phyloP scores from a whole-genome alignment of 2,113 vertebrate species.

The Hippocampus mohnikei region DNA sequence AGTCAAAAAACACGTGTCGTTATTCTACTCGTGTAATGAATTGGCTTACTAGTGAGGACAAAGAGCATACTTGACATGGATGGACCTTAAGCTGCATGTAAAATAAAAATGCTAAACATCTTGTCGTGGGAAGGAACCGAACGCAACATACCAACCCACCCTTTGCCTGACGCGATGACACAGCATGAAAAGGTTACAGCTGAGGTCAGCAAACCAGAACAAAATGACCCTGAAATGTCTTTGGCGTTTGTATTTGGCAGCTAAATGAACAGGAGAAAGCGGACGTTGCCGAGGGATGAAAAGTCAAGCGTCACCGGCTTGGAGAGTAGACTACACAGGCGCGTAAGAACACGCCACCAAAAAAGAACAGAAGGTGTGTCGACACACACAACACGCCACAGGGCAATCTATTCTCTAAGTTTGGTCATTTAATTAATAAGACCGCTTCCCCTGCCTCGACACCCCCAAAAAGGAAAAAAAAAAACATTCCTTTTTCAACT shows the following conservation, averaged over 20 bases:
- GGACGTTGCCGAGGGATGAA: slow-evolving; percentile 19
- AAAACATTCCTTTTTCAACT: neutral
- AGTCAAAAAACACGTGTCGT: neutral
- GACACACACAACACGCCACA: neutral
- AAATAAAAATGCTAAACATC: neutral
- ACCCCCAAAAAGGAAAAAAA: neutral
- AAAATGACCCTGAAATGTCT: slow-evolving; percentile 45
- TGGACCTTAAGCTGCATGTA: neutral
- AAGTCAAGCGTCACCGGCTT: slow-evolving; percentile 63
- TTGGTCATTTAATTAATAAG: slow-evolving; percentile 9
- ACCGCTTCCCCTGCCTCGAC: too few relatives aligned
- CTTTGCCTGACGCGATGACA: neutral
- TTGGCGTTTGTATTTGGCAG: slow-evolving; percentile 62
- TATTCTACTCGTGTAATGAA: neutral
- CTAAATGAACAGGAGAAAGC: slow-evolving; percentile 21
- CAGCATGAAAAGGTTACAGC: slow-evolving; percentile 3
- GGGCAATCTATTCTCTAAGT: neutral
- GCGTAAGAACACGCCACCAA: neutral
- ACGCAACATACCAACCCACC: neutral
- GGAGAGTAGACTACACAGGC: neutral
- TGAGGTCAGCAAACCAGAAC: slow-evolving; percentile 12
- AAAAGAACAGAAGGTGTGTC: slow-evolving; percentile 4
- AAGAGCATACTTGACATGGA: neutral
- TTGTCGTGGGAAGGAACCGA: neutral
- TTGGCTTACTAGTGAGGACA: neutral